Percentiles rank a stretch among this genome's conserved stretches.
phyloP scores from a whole-genome alignment of 2,797 vertebrate species.

The Pipistrellus pygmaeus region DNA sequence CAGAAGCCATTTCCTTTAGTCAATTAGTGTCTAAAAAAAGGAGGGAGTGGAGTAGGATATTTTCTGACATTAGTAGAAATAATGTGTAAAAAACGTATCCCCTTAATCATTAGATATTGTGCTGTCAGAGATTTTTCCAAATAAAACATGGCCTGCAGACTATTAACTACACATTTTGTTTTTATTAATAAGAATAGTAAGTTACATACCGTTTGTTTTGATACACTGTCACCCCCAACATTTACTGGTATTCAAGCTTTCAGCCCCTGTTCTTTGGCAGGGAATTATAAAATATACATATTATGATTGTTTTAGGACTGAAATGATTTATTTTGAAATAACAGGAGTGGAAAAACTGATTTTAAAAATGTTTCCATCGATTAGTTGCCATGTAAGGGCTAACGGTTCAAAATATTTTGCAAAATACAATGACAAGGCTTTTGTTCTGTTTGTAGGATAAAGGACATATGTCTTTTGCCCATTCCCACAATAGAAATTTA shows the following conservation, averaged over 20 bases:
- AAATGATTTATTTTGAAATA: conserved; percentile 45
- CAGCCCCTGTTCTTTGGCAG: background rate
- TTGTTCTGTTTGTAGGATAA: conserved; percentile 19
- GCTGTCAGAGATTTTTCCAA: conserved; percentile 4
- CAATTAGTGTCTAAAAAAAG: conserved; percentile 49
- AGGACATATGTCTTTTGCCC: background rate
- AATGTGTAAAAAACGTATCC: conserved; percentile 44
- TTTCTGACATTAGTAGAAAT: conserved; percentile 65
- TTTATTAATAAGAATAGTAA: conserved; percentile 48
- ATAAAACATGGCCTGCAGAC: background rate
- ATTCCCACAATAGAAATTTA: conserved; percentile 15
- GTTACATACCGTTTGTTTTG: background rate
- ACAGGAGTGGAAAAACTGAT: conserved; percentile 45
- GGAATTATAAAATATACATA: conserved; percentile 47
- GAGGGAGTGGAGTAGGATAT: background rate
- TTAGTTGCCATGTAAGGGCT: conserved; percentile 42
- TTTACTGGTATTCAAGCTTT: background rate
- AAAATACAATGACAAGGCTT: background rate
- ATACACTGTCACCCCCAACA: background rate
- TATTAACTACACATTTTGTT: background rate
- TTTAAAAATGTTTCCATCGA: conserved; percentile 61
- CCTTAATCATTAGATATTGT: conserved; percentile 11
- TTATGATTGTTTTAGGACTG: background rate
- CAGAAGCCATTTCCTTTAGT: conserved; percentile 71
- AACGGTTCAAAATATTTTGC: conserved; percentile 48